A percentile compares a stretch with the other conserved stretches of the same genome.
Conservation (phyloP, 2,113 vertebrate species). For the Synodontis membranacea region DNA sequence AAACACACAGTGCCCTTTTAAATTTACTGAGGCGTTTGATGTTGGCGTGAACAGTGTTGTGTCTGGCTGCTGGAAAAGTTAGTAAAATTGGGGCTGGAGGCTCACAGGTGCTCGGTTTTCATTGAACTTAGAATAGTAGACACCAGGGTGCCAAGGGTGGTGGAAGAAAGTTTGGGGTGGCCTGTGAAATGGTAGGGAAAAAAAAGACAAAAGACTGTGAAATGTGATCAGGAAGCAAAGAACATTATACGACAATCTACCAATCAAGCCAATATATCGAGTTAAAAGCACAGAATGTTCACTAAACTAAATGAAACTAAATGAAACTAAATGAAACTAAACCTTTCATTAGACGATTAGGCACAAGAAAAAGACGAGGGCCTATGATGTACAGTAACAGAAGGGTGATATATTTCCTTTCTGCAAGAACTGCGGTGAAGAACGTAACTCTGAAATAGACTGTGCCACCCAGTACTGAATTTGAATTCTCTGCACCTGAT, state of each 20-base stretch:
- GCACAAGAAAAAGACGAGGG: not conserved
- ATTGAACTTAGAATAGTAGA: conserved; percentile 10
- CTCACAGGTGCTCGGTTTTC: conserved; percentile 27
- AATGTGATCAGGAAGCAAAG: not conserved
- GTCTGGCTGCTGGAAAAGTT: conserved; percentile 27
- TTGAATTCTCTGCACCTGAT: not conserved
- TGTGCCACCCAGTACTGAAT: not conserved
- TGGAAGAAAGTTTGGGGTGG: not conserved
- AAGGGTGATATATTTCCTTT: not conserved
- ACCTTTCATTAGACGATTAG: not conserved
- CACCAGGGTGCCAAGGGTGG: not conserved
- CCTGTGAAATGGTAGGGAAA: not conserved
- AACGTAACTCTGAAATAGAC: not conserved
- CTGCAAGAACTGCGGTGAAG: too few species aligned
- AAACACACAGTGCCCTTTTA: conserved; percentile 1
- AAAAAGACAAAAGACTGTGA: not conserved
- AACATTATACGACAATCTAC: not conserved
- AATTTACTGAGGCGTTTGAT: conserved; percentile 34
- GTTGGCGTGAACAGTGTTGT: conserved; percentile 32
- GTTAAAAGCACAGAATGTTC: not conserved
- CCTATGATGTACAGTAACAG: not conserved
- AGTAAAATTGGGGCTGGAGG: not conserved
- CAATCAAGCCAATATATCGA: not conserved
- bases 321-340: too few species aligned
- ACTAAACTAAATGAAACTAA: too few species aligned